These are phyloP conservation scores for Zaprionus lachaisei DNA, from an alignment of 1,140 invertebrate genomes.

Conservation along the genomic window DNA sequence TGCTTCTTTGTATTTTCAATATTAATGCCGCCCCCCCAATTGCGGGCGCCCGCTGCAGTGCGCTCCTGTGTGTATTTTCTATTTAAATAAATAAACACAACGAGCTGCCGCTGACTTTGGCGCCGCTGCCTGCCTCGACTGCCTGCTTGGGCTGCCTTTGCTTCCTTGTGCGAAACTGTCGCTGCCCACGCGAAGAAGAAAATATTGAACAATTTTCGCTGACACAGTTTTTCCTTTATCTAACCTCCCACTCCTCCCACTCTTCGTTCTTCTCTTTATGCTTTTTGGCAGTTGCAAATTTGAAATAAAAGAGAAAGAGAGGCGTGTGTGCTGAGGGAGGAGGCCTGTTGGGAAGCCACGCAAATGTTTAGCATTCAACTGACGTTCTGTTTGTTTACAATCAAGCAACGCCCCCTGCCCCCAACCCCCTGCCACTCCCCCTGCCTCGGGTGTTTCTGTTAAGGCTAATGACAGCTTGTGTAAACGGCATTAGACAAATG, in stretches of 20 bases:
- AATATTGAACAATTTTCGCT: constrained; percentile 47
- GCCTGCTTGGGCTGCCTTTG: neutral
- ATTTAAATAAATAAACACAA: constrained; percentile 54
- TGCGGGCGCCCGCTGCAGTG: neutral
- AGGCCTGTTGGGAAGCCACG: neutral
- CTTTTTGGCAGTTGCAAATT: constrained; percentile 38
- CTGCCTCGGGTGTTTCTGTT: neutral
- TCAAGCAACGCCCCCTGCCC: constrained; percentile 12
- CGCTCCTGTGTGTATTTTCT: constrained; percentile 24
- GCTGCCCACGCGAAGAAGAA: constrained; percentile 45
- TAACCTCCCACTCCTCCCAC: neutral
- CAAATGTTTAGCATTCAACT: constrained; percentile 50
- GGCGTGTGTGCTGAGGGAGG: neutral
- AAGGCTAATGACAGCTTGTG: constrained; percentile 50
- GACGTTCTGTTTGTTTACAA: constrained; percentile 53
- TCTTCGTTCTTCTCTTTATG: constrained; percentile 1
- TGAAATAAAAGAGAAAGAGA: neutral
- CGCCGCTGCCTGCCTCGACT: constrained; percentile 8
- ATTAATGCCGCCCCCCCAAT: neutral
- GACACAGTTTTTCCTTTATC: constrained; percentile 42
- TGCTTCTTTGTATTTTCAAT: neutral
- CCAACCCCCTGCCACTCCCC: neutral
- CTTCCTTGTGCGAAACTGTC: constrained; percentile 49
- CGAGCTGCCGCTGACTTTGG: constrained; percentile 30
- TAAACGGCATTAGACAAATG: constrained; percentile 42